Conservation (phyloP, 2,113 vertebrate genomes). For the Rhynchomys soricoides region DNA sequence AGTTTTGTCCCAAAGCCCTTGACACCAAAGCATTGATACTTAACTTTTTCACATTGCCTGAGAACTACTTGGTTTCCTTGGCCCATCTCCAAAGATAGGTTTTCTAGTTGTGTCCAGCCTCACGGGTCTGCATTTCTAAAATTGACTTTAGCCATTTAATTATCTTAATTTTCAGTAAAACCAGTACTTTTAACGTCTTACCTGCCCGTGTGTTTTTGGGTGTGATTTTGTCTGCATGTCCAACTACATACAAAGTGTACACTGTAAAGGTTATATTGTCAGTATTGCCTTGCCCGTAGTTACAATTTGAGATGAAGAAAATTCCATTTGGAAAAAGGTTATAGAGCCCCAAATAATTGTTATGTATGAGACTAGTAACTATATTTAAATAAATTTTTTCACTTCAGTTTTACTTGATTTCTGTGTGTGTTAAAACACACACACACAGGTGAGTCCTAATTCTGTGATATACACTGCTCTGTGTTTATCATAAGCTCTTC, state of each 20-base stretch:
- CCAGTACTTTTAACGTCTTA: neutral
- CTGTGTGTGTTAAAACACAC: neutral
- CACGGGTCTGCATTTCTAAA: neutral
- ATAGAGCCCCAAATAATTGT: neutral
- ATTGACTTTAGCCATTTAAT: neutral
- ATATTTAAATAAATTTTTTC: neutral
- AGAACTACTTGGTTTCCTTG: neutral
- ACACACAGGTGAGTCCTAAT: neutral
- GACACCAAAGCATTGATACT: neutral
- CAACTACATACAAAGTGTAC: neutral
- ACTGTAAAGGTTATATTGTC: neutral
- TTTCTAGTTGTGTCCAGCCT: neutral
- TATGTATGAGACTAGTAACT: neutral
- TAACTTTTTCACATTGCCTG: neutral
- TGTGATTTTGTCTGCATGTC: neutral
- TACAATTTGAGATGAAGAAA: constrained; percentile 10
- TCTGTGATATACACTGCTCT: neutral
- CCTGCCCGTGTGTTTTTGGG: neutral
- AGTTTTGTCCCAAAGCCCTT: neutral
- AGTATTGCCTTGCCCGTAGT: constrained; percentile 1
- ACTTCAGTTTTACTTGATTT: neutral
- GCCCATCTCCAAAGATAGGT: neutral
- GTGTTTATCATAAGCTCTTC: neutral
- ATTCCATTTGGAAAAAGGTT: neutral
- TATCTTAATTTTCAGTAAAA: neutral